Percentiles rank a stretch among this genome's conserved stretches.
Conservation (phyloP, 2,888 invertebrate species). For the Cephus pygmeus region DNA sequence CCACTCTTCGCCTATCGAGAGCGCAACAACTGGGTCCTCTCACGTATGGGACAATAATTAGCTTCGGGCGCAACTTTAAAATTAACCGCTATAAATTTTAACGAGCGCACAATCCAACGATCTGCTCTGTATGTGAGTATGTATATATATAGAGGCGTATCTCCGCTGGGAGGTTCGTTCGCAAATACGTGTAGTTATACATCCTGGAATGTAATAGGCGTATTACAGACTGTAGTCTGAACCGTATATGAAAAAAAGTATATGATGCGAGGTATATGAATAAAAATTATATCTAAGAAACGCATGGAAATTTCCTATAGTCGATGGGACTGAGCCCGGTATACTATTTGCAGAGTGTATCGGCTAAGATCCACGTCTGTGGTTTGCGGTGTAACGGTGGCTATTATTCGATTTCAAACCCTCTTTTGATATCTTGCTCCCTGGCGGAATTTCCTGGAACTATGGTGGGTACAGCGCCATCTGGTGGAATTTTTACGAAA, state of each 20-base stretch:
- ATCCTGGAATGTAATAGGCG: background rate
- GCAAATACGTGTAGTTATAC: background rate
- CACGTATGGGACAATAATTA: conserved; percentile 37
- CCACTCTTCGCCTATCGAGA: background rate
- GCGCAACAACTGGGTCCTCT: conserved; percentile 15
- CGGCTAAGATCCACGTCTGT: no score
- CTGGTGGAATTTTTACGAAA: no score
- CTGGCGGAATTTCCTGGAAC: no score
- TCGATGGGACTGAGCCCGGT: no score
- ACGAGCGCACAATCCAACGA: background rate
- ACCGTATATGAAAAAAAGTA: background rate
- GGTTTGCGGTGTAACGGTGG: no score
- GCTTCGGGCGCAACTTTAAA: conserved; percentile 35
- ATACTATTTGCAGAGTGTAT: no score
- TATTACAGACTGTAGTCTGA: background rate
- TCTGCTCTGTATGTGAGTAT: background rate
- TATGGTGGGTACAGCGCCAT: no score
- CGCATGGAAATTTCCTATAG: no score
- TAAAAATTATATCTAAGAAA: no score
- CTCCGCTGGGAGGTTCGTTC: background rate
- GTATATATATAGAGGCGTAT: background rate
- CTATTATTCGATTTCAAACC: no score
- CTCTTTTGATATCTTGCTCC: no score
- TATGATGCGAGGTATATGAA: background rate
- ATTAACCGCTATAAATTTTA: conserved; percentile 42